A percentile compares a stretch with the other conserved stretches of the same genome.
Evolutionary conservation across 2,888 invertebrate genomes (phyloP).

Genomic region (Blera fallax): DNA sequence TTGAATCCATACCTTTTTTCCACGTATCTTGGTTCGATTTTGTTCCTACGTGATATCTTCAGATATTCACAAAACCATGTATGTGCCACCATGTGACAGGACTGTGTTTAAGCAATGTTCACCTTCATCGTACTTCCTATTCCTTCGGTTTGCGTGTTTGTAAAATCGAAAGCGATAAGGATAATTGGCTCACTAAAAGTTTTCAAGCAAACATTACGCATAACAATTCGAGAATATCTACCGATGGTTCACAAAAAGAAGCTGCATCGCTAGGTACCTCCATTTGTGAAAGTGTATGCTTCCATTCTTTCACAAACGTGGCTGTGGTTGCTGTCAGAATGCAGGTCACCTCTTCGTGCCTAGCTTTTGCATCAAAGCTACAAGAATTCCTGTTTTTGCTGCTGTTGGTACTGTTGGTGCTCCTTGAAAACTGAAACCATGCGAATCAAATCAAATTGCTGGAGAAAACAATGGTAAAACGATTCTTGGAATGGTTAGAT

Average conservation of each 20-base stretch:
- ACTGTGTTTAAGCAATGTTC: slow-evolving; percentile 51
- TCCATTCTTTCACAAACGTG: background rate
- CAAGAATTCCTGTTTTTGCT: background rate
- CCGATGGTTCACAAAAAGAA: background rate
- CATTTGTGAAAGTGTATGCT: too few species aligned
- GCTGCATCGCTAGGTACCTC: background rate
- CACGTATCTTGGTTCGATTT: slow-evolving; percentile 59
- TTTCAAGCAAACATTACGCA: slow-evolving; percentile 71
- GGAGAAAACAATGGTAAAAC: slow-evolving; percentile 61
- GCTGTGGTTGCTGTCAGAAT: slow-evolving; percentile 14
- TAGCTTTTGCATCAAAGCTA: slow-evolving; percentile 34
- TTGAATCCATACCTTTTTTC: slow-evolving; percentile 30
- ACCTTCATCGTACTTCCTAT: background rate
- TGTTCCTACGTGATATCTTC: slow-evolving; percentile 60
- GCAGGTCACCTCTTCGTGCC: slow-evolving; percentile 34
- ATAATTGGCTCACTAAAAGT: slow-evolving; percentile 81
- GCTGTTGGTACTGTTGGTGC: background rate
- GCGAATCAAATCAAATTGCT: slow-evolving; percentile 55
- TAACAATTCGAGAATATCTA: slow-evolving; percentile 51
- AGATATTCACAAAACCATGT: slow-evolving; percentile 58
- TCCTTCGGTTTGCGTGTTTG: background rate
- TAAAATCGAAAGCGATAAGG: slow-evolving; percentile 77
- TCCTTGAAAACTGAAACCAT: slow-evolving; percentile 47
- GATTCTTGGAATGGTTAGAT: slow-evolving; percentile 55
- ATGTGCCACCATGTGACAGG: slow-evolving; percentile 61